Evolutionary conservation across 2,888 invertebrate species (phyloP), one percentile per base, ranked within the genome.

Genomic region (Desoria tigrina): DNA sequence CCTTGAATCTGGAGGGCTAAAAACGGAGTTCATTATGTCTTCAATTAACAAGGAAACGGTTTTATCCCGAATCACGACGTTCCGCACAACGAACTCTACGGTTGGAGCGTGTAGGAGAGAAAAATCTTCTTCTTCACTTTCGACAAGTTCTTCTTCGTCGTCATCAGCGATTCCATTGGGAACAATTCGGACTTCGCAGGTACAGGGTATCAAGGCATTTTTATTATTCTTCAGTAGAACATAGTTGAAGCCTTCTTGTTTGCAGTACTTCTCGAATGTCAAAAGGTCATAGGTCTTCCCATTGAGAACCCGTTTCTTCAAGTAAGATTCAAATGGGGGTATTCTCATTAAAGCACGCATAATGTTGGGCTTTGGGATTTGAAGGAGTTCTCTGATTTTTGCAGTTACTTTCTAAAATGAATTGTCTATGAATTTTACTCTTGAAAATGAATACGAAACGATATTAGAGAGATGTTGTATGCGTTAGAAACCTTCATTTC

Each of bases 11-110:
- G 67, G 57, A 0, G 65, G 39, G 26, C 53, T 24, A 24, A 72
- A 69, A 1, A 69, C 64, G 14, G 57, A 56, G 7, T 66, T 51
- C n/a, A 75, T 56, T 21, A 72, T 51, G 50, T 66, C 63, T 0
- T 67, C 58, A 37, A 73, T 66, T 11, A 72, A 66, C 16, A 55
- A 24, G 2, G 70, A 59, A 2, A 75, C 63, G 9, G 61, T 61
- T 63, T 68, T 63, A 45, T 72, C 72, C 0, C 72, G 62, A 16
- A 69, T n/a, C 2, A 69, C n/a, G 2, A 63, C 64, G 57, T 72
- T 68, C n/a, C 75, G 55, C 4, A 66, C 68, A 23, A 71, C 51
- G 62, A 65, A 72, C 58, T 73, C 73, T 9, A 72, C 73, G 1
- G 69, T 69, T 0, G 73, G 71, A 14, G 69, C 70, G 21, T 69